Base-by-base conservation (phyloP, 2,888 invertebrate genomes). In the Melitaea athalia region DNA sequence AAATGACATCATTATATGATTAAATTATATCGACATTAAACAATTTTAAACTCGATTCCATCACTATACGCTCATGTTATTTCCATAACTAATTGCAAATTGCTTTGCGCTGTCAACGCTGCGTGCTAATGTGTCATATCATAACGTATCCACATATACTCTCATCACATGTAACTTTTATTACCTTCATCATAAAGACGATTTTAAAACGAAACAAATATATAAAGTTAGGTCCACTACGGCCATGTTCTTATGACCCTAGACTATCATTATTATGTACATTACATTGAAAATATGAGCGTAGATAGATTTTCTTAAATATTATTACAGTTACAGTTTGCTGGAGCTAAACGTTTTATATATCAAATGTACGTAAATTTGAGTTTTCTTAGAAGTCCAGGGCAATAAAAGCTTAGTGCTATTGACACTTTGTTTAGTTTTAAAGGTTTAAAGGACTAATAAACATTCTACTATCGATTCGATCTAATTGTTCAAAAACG, bases 31-130 rank as follows among this genome's bases (percentile, higher is more conserved):
- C 57, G 57, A 57, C 42, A 24, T 14, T 5, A 45, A 17, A 43
- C 12, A 42, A 12, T 38, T n/a, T 31, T 57, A 12, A 42, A 45
- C 38, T n/a, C 2, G 31, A 10, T n/a, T 45, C 75, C 78, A 77
- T 71, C 79, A 67, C 82, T 80, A 78, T 73, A 75, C 76, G 78
- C 82, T 75, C 82, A 80, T 80, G 83, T 84, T 87, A 89, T 90
- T 87, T 87, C 92, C 92, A 88, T 92, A 83, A 83, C 90, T 91
- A 92, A 92, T 92, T 91, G 91, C 81, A 92, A 92, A 92, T 92
- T 89, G 88, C 83, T 82, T 81, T 72, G 76, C 78, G 82, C 88
- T 91, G 91, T 89, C 90, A 91, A 86, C 87, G 83, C 83, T 78
- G 82, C 80, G 83, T 86, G 90, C 83, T 89, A 92, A 92, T 91